These are phyloP conservation scores for Pomacea maculata DNA, from an alignment of 1,140 invertebrate species.

Conservation along the genomic window DNA sequence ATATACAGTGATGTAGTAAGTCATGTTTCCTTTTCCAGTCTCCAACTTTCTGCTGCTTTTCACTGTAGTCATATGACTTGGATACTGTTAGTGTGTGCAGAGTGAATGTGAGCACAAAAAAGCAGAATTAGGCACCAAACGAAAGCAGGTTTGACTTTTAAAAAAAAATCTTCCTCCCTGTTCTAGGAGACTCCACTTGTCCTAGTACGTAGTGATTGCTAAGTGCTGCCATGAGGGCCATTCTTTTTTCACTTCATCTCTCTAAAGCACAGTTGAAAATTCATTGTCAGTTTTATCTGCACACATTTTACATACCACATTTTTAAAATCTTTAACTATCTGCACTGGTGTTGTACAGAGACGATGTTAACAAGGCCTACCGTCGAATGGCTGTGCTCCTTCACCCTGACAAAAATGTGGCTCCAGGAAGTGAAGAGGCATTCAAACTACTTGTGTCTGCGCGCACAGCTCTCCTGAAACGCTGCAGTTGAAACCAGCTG, in stretches of 20 bases:
- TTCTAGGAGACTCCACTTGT: too few species aligned
- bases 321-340: background rate
- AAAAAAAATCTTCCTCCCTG: too few species aligned
- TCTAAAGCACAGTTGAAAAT: background rate
- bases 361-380: slow-evolving; percentile 68
- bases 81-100: too few species aligned
- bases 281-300: background rate
- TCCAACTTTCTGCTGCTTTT: too few species aligned
- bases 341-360: slow-evolving; percentile 52
- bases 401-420: slow-evolving; percentile 69
- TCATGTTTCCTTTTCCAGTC: too few species aligned
- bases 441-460: slow-evolving; percentile 67
- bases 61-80: too few species aligned
- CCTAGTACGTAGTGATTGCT: too few species aligned
- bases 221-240: too few species aligned
- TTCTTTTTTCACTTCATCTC: background rate
- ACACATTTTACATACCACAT: background rate
- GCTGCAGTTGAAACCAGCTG: slow-evolving; percentile 32
- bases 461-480: slow-evolving; percentile 59
- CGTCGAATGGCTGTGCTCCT: slow-evolving; percentile 66
- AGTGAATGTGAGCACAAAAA: too few species aligned
- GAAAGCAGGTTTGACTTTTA: too few species aligned
- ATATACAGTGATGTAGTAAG: too few species aligned
- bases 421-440: slow-evolving; percentile 68
- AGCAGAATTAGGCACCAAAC: too few species aligned